phyloP scores from a whole-genome alignment of 2,888 invertebrate species.

The Drosophila bunnanda region DNA sequence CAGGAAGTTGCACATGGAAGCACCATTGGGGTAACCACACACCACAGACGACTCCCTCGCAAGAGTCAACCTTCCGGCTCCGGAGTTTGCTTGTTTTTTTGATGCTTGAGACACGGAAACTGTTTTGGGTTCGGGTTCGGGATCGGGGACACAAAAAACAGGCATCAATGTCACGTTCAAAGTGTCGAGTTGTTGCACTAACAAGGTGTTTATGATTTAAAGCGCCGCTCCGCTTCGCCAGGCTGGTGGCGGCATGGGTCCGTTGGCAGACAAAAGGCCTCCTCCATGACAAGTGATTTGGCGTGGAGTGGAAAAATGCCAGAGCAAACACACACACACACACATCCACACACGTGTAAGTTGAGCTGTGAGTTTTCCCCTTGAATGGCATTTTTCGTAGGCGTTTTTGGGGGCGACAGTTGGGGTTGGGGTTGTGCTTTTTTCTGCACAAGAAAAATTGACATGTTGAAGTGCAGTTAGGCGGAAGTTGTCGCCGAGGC shows the following conservation, averaged over 20 bases:
- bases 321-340: slow-evolving; percentile 28
- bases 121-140: slow-evolving; percentile 53
- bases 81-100: slow-evolving; percentile 30
- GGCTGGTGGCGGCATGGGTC: too few relatives aligned
- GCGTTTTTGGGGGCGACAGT: slow-evolving; percentile 56
- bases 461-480: slow-evolving; percentile 69
- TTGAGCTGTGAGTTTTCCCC: slow-evolving; percentile 46
- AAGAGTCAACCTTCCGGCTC: slow-evolving; percentile 55
- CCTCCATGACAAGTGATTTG: slow-evolving; percentile 62
- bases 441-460: slow-evolving; percentile 52
- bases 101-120: slow-evolving; percentile 73
- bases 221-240: slow-evolving; percentile 38
- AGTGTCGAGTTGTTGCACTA: slow-evolving; percentile 61
- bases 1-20: slow-evolving; percentile 73
- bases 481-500: slow-evolving; percentile 67
- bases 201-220: slow-evolving; percentile 78
- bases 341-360: slow-evolving; percentile 16
- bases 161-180: slow-evolving; percentile 82
- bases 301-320: slow-evolving; percentile 50
- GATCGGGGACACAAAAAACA: slow-evolving; percentile 60
- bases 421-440: slow-evolving; percentile 8
- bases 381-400: slow-evolving; percentile 45
- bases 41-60: slow-evolving; percentile 9
- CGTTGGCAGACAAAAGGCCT: slow-evolving; percentile 77
- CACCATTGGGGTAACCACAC: slow-evolving; percentile 40